Percentiles rank a stretch among this genome's conserved stretches.
Conservation (phyloP, 2,797 vertebrate genomes). For the Darevskia mixta region DNA sequence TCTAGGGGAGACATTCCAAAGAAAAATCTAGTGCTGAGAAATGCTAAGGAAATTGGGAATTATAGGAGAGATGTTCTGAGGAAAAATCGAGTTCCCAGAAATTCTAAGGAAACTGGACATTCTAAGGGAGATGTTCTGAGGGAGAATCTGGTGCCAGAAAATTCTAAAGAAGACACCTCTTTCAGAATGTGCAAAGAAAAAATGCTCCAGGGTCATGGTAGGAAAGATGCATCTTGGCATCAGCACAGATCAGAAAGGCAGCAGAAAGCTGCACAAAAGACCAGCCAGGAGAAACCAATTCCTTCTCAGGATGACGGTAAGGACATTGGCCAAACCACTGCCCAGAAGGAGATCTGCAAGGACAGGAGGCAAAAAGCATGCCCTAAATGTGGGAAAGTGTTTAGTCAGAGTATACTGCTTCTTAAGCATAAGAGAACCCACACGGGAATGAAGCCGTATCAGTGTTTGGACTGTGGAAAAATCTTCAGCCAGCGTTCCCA, state of each 20-base stretch:
- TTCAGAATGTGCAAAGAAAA: not conserved
- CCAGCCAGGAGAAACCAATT: too few relatives aligned
- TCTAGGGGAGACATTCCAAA: too few relatives aligned
- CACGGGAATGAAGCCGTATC: not conserved
- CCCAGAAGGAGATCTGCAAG: slow-evolving; percentile 15
- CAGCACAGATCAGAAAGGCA: slow-evolving; percentile 9
- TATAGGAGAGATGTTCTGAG: too few relatives aligned
- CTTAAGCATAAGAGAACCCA: slow-evolving; percentile 20
- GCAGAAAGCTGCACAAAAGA: not conserved
- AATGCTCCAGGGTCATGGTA: not conserved
- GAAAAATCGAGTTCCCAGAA: too few relatives aligned
- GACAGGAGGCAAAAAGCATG: slow-evolving; percentile 7
- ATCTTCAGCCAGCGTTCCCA: slow-evolving; percentile 53
- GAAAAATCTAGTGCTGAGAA: not conserved
- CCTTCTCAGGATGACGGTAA: not conserved
- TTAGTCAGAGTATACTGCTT: not conserved
- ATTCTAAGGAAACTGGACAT: not conserved
- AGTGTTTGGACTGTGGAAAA: slow-evolving; percentile 27
- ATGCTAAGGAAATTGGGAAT: too few relatives aligned
- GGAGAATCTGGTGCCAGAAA: not conserved
- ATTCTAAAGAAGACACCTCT: not conserved
- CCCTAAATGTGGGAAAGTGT: slow-evolving; percentile 25
- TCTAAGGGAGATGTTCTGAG: not conserved
- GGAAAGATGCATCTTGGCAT: not conserved
- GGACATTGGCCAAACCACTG: not conserved